phyloP scores from a whole-genome alignment of 1,140 invertebrate genomes.

The Heliothis subflexa region DNA sequence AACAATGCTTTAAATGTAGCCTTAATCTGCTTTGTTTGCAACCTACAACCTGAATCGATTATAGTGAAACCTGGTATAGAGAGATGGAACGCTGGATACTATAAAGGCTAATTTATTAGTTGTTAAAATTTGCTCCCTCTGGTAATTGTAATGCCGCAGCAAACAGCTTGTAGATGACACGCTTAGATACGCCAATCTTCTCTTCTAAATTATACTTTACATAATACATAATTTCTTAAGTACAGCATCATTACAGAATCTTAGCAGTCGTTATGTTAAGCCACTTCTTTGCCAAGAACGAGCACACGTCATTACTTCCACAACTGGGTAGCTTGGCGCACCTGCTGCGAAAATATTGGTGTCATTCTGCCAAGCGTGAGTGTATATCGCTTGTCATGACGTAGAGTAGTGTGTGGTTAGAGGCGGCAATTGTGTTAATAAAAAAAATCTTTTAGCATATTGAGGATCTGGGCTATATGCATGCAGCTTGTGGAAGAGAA shows the following conservation, averaged over 20 bases:
- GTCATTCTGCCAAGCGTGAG: slow-evolving; percentile 20
- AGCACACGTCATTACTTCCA: slow-evolving; percentile 10
- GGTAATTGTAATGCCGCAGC: too few species aligned
- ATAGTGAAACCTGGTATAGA: too few species aligned
- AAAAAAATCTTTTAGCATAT: not conserved
- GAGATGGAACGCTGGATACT: too few species aligned
- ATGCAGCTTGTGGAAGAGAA: not conserved
- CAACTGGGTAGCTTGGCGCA: not conserved
- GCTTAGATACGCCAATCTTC: too few species aligned
- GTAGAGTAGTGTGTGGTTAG: not conserved
- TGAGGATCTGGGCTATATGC: not conserved
- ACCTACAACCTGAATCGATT: too few species aligned
- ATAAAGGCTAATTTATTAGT: too few species aligned
- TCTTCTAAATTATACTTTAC: not conserved
- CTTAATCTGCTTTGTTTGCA: too few species aligned
- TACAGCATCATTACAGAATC: too few species aligned
- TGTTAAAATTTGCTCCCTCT: too few species aligned
- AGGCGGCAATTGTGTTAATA: not conserved
- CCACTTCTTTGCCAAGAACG: not conserved
- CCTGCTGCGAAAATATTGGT: slow-evolving; percentile 20
- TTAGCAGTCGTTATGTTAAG: not conserved
- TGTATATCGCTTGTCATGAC: slow-evolving; percentile 3
- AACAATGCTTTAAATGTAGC: too few species aligned
- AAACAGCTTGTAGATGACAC: too few species aligned
- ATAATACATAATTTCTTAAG: slow-evolving; percentile 17